A percentile compares a stretch with the other conserved stretches of the same genome.
Evolutionary conservation across 2,888 invertebrate genomes (phyloP).

Genomic region (Plusia festucae): DNA sequence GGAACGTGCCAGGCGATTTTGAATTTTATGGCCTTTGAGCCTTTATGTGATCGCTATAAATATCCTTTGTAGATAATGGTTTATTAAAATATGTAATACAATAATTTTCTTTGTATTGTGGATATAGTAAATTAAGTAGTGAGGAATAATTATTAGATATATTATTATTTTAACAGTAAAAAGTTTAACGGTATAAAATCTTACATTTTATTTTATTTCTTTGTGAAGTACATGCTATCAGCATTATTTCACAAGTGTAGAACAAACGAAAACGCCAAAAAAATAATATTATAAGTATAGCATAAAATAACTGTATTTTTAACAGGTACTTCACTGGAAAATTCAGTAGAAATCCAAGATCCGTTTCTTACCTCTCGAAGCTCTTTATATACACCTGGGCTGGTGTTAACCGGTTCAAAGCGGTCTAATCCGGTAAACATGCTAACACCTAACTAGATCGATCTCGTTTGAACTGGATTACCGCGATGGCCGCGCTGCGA

Average conservation of each 20-base stretch:
- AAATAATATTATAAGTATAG: too few species aligned
- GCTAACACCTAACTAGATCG: conserved; percentile 74
- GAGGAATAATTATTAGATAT: too few species aligned
- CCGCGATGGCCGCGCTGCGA: conserved; percentile 64
- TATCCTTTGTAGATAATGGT: conserved; percentile 58
- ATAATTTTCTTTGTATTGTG: conserved; percentile 20
- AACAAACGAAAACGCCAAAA: too few species aligned
- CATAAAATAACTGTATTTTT: too few species aligned
- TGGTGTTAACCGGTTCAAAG: conserved; percentile 51
- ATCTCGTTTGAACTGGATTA: conserved; percentile 79
- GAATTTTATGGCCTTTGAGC: conserved; percentile 63
- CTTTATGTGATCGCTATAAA: conserved; percentile 59
- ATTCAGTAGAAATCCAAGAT: conserved; percentile 23
- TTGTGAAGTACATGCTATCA: too few species aligned
- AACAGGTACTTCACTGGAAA: conserved; percentile 10
- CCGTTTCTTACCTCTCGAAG: conserved; percentile 6
- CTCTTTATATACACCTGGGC: conserved; percentile 41
- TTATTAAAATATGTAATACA: conserved; percentile 62
- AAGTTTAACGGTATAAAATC: too few species aligned
- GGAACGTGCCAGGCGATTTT: conserved; percentile 69
- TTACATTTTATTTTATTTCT: too few species aligned
- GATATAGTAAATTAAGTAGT: conserved; percentile 8
- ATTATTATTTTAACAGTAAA: too few species aligned
- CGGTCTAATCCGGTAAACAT: conserved; percentile 72
- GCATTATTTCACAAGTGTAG: too few species aligned